Conservation (phyloP, 2,113 vertebrate species). For the Pogona vitticeps region DNA sequence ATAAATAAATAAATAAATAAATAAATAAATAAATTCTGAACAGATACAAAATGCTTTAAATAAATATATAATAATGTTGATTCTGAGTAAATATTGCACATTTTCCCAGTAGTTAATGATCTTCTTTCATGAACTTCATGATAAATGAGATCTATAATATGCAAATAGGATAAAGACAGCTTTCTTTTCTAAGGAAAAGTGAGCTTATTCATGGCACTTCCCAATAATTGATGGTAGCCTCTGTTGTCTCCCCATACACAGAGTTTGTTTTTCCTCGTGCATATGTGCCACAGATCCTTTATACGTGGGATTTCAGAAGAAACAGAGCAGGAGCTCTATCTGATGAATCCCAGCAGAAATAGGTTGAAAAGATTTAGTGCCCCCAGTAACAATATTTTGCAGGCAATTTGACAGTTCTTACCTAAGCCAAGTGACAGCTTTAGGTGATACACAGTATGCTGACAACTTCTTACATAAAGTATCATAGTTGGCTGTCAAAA, state of each 20-base stretch:
- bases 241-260: slow-evolving; percentile 50
- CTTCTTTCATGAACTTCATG: not conserved
- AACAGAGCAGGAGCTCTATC: slow-evolving; percentile 57
- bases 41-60: not conserved
- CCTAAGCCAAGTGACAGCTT: slow-evolving; percentile 69
- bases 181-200: not conserved
- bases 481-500: slow-evolving; percentile 74
- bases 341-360: slow-evolving; percentile 58
- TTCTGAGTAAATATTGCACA: not conserved
- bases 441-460: slow-evolving; percentile 71
- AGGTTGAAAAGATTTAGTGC: slow-evolving; percentile 60
- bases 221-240: slow-evolving; percentile 30
- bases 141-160: not conserved
- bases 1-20: no score
- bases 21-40: no score
- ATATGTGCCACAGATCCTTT: slow-evolving; percentile 46
- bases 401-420: slow-evolving; percentile 68
- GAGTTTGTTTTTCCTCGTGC: slow-evolving; percentile 42
- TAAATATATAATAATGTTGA: not conserved
- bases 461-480: slow-evolving; percentile 72
- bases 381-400: slow-evolving; percentile 65
- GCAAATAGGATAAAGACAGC: not conserved
- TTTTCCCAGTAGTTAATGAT: not conserved
- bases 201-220: slow-evolving; percentile 13
- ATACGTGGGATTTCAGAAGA: slow-evolving; percentile 54